These are phyloP conservation scores for Corythornis cristatus DNA, from an alignment of 2,113 vertebrate species.

Conservation along the genomic window DNA sequence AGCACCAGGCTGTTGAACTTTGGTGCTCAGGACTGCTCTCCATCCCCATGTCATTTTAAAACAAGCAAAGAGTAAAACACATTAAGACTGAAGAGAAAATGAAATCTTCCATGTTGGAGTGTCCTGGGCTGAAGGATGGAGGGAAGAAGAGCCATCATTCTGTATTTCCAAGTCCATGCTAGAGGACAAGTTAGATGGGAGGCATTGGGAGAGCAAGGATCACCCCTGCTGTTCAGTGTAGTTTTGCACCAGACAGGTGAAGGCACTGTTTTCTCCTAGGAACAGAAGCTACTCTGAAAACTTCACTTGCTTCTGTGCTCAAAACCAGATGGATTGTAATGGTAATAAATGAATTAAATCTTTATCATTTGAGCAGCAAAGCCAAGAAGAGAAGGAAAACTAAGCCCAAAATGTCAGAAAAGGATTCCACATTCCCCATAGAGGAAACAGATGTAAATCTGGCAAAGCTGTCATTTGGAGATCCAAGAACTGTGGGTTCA, in stretches of 20 bases:
- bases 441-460: constrained; percentile 59
- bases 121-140: neutral
- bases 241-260: neutral
- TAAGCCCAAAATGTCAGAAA: constrained; percentile 48
- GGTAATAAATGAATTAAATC: constrained; percentile 60
- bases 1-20: neutral
- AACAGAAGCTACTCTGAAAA: constrained; percentile 41
- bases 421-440: constrained; percentile 10
- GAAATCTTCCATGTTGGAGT: neutral
- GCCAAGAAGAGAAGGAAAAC: constrained; percentile 44
- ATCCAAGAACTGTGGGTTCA: constrained; percentile 21
- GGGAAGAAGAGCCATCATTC: neutral
- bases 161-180: neutral
- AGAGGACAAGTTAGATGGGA: neutral
- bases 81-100: neutral
- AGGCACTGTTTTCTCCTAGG: neutral
- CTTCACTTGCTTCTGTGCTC: constrained; percentile 33
- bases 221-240: neutral
- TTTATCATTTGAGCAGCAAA: constrained; percentile 58
- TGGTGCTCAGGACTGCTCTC: neutral
- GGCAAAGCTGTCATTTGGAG: constrained; percentile 17
- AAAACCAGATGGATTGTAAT: constrained; percentile 46
- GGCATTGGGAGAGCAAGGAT: neutral
- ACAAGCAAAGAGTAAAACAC: neutral
- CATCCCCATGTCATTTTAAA: neutral